These are phyloP conservation scores for Trisateles emortualis DNA, from an alignment of 2,888 invertebrate genomes.

Conservation along the genomic window DNA sequence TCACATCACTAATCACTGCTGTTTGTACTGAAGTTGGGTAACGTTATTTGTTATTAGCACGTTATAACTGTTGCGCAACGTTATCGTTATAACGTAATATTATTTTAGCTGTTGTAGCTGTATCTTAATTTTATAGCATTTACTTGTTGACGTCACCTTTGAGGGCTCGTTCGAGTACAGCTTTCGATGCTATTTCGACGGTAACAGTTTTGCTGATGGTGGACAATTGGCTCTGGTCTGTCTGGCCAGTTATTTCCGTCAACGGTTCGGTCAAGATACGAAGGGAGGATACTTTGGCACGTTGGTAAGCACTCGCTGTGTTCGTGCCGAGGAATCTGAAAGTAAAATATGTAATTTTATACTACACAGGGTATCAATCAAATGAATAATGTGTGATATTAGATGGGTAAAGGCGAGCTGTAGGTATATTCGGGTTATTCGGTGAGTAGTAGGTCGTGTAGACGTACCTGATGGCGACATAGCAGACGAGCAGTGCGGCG, in stretches of 20 bases:
- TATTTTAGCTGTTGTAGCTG: background rate
- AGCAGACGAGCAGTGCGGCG: too few species aligned
- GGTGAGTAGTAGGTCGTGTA: too few species aligned
- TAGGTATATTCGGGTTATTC: background rate
- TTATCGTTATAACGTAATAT: constrained; percentile 7
- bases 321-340: constrained; percentile 94
- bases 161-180: constrained; percentile 72
- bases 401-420: too few species aligned
- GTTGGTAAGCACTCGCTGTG: constrained; percentile 95
- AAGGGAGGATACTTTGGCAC: constrained; percentile 95
- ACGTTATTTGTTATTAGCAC: constrained; percentile 20
- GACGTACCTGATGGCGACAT: too few species aligned
- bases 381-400: too few species aligned
- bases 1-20: constrained; percentile 50
- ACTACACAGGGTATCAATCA: too few species aligned
- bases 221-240: constrained; percentile 66
- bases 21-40: constrained; percentile 42
- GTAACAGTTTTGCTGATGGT: constrained; percentile 84
- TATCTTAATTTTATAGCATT: constrained; percentile 14
- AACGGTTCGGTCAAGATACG: constrained; percentile 87
- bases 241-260: constrained; percentile 42
- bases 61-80: constrained; percentile 10
- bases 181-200: constrained; percentile 80
- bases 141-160: constrained; percentile 71
- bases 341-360: too few species aligned